Conservation (phyloP, 2,113 vertebrate genomes). For the Vidua macroura region DNA sequence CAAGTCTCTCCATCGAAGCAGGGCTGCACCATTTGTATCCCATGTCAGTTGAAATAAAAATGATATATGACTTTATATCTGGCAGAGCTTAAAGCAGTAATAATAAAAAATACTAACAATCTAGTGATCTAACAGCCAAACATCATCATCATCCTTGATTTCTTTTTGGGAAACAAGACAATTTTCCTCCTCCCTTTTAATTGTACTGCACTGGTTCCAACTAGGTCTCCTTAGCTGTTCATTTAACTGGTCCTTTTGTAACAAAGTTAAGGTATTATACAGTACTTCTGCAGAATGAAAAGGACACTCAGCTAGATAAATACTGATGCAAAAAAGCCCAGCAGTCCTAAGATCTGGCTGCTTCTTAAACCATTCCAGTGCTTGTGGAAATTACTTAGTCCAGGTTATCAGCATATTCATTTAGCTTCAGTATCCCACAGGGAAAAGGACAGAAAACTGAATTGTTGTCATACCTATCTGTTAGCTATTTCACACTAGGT, state of each 20-base stretch:
- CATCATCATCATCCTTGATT: not conserved
- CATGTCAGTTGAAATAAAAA: not conserved
- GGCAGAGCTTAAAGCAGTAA: not conserved
- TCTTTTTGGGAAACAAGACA: slow-evolving; percentile 1
- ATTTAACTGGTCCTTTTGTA: not conserved
- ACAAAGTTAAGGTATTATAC: not conserved
- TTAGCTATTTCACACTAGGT: not conserved
- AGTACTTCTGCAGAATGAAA: not conserved
- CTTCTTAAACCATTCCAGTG: not conserved
- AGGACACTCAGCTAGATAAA: not conserved
- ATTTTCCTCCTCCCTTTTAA: not conserved
- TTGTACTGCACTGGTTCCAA: not conserved
- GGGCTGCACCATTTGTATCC: not conserved
- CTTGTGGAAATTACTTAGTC: not conserved
- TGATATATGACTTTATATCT: not conserved
- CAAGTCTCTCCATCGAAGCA: not conserved
- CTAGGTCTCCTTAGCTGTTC: not conserved
- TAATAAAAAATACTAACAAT: not conserved
- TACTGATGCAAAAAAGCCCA: not conserved
- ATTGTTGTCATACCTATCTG: not conserved
- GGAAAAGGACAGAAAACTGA: not conserved
- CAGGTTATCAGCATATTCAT: not conserved
- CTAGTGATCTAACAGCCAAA: not conserved
- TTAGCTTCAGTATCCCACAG: not conserved
- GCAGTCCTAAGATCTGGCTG: not conserved